Conservation (phyloP, 2,797 vertebrate species). For the Gobionotothen gibberifrons region DNA sequence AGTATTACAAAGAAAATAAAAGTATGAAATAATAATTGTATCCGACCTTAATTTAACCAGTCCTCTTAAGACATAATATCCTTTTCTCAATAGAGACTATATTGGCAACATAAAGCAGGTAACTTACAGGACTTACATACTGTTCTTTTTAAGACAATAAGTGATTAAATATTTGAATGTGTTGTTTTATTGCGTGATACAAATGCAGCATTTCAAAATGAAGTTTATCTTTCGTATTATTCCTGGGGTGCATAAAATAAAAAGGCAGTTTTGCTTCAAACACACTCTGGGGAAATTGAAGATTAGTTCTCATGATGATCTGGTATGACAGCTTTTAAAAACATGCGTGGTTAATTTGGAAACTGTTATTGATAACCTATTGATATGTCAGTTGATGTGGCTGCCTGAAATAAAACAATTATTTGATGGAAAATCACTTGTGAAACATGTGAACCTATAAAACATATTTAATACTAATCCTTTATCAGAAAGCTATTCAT, state of each 20-base stretch:
- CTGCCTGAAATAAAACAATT: not conserved
- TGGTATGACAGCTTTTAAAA: not conserved
- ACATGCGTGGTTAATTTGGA: not conserved
- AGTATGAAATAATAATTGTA: not conserved
- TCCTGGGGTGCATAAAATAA: constrained; percentile 3
- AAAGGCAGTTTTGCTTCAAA: constrained; percentile 13
- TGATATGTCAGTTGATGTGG: not conserved
- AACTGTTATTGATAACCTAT: constrained; percentile 1
- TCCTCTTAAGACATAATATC: not conserved
- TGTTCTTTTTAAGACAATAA: not conserved
- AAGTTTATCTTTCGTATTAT: constrained; percentile 11
- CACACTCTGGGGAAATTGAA: not conserved
- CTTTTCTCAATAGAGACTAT: not conserved
- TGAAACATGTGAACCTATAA: not conserved
- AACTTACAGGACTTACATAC: not conserved
- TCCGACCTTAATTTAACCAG: not conserved
- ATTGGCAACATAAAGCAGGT: not conserved
- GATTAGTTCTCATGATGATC: constrained; percentile 6
- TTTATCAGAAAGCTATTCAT: not conserved
- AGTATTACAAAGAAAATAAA: not conserved
- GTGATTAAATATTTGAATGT: not conserved
- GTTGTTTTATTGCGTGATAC: constrained; percentile 9
- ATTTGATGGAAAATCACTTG: not conserved
- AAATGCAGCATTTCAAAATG: constrained; percentile 19
- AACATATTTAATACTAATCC: not conserved